phyloP scores from a whole-genome alignment of 2,113 vertebrate species.

The Corapipo altera region DNA sequence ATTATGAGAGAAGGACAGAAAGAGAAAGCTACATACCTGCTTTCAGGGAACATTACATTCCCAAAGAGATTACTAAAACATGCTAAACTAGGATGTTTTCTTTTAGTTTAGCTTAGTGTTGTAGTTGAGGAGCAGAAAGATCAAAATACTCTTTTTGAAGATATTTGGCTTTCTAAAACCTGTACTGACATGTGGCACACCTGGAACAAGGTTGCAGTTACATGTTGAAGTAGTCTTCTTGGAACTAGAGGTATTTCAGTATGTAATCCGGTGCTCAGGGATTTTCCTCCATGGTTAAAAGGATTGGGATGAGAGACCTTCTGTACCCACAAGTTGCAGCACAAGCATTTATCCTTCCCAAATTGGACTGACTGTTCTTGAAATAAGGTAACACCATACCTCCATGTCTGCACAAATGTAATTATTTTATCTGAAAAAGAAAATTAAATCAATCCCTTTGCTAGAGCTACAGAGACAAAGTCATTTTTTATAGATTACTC shows the following conservation, averaged over 20 bases:
- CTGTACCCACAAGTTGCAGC: neutral
- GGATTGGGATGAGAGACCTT: accelerated
- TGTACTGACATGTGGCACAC: neutral
- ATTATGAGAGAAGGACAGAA: neutral
- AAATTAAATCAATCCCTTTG: neutral
- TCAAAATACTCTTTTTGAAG: neutral
- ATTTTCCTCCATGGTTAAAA: neutral
- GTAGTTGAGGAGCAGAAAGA: neutral
- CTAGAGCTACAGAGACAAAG: neutral
- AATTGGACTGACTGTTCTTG: neutral
- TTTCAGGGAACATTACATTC: neutral
- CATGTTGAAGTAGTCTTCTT: neutral
- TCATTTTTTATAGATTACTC: neutral
- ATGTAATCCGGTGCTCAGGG: accelerated
- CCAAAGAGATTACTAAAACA: neutral
- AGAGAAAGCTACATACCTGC: neutral
- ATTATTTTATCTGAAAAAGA: neutral
- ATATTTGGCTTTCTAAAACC: neutral
- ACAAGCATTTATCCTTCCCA: neutral
- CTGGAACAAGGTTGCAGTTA: neutral
- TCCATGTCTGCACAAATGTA: neutral
- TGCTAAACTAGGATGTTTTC: neutral
- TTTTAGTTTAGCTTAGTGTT: neutral
- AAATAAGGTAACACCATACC: neutral
- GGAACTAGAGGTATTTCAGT: neutral